Base-by-base conservation (phyloP, 2,888 invertebrate species). In the Sarcophaga variegata region DNA sequence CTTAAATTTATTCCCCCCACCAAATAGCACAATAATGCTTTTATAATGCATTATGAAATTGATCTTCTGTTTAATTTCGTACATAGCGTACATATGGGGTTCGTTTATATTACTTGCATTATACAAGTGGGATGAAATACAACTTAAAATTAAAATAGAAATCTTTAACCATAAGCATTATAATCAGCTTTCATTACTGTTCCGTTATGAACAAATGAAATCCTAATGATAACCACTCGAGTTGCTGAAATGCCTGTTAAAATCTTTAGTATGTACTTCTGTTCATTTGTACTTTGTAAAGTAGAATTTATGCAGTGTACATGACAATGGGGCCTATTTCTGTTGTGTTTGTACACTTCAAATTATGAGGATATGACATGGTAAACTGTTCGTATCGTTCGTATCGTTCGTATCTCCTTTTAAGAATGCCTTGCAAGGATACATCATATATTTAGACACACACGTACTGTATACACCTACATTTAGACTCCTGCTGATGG, bases 261-360 rank as follows among this genome's bases (percentile, higher is more conserved):
- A 54, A 17, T 54, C 14, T 54, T 54, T 54, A 5, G 12, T 54
- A 54, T 2, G 12, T 54, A 54, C 4, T 14, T 54, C 12, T 54
- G 54, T 54, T 14, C 17, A 14, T 54, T 54, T 54, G 54, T 54
- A 54, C 17, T 2, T 54, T 12, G 14, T 17, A 66, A 67, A 79
- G 69, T 47, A 47, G 72, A 81, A 69, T 78, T 78, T 74, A 81
- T 85, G 70, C 47, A 63, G 20, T 63, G 22, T 74, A 81, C 85
- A 85, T 81, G 85, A 69, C 78, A 64, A 85, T 70, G 59, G 69
- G 70, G 22, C 14, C 5, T 60, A 60, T 47, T 82, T 45, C 12
- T 4, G 12, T 47, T 71, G 11, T 8, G 12, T 47, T 71, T 66
- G 6, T 20, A 66, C 66, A 59, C n/a, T 54, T n/a, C 6, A 72